These are phyloP conservation scores for Lottia scabra DNA, from an alignment of 2,888 invertebrate species.

Conservation along the genomic window DNA sequence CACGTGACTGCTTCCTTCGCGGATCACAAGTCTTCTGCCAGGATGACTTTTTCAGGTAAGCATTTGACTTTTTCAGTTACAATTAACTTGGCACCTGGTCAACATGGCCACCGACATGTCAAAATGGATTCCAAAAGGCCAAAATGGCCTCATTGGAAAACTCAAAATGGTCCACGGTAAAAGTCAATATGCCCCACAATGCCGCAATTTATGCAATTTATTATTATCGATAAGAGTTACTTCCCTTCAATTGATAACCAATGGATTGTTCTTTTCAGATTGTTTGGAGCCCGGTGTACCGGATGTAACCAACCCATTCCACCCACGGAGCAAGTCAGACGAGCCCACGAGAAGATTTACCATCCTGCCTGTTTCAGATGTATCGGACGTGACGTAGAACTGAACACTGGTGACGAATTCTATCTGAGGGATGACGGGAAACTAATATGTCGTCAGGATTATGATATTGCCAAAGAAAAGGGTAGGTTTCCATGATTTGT, in stretches of 20 bases:
- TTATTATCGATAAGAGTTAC: no score
- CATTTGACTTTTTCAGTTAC: no score
- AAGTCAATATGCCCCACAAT: no score
- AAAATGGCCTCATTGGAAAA: no score
- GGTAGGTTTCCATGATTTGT: background rate
- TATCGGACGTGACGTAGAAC: slow-evolving; percentile 81
- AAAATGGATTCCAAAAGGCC: no score
- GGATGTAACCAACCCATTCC: slow-evolving; percentile 95
- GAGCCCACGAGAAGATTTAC: slow-evolving; percentile 92
- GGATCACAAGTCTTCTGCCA: slow-evolving; percentile 29
- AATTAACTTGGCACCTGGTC: no score
- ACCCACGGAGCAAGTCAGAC: slow-evolving; percentile 92
- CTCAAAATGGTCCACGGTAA: no score
- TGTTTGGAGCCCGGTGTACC: slow-evolving; percentile 96
- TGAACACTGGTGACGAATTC: slow-evolving; percentile 97
- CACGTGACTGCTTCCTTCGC: slow-evolving; percentile 27
- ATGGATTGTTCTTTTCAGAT: slow-evolving; percentile 76
- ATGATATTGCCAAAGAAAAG: slow-evolving; percentile 73
- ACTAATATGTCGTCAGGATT: slow-evolving; percentile 95
- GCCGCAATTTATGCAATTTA: no score
- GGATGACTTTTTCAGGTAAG: slow-evolving; percentile 34
- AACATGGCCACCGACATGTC: no score
- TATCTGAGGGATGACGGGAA: slow-evolving; percentile 97
- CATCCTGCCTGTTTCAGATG: slow-evolving; percentile 70
- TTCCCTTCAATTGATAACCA: no score